These are phyloP conservation scores for Colius striatus DNA, from an alignment of 2,113 vertebrate species.

Conservation along the genomic window DNA sequence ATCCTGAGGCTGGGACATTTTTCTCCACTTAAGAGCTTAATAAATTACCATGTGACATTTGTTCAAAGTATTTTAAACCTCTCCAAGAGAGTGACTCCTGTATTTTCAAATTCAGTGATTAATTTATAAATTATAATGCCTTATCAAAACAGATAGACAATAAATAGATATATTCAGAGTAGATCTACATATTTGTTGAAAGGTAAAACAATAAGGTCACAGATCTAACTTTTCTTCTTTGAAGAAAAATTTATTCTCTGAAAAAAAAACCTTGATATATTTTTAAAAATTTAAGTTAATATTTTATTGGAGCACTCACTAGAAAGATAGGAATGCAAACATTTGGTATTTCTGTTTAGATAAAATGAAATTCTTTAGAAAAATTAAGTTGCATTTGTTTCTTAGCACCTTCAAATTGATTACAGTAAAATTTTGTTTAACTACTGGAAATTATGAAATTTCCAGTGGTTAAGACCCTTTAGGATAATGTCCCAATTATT, in stretches of 20 bases:
- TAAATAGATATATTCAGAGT: background rate
- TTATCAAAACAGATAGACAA: background rate
- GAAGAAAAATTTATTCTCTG: background rate
- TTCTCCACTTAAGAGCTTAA: background rate
- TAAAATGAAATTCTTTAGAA: background rate
- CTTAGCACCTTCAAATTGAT: background rate
- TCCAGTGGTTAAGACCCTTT: background rate
- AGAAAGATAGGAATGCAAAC: background rate
- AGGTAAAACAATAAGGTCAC: background rate
- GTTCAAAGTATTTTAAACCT: background rate
- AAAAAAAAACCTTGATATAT: too few relatives aligned
- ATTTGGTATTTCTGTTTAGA: background rate
- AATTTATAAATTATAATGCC: background rate
- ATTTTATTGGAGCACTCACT: background rate
- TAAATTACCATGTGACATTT: accelerated
- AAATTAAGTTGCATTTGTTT: background rate
- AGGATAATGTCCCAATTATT: background rate
- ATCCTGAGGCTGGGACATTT: background rate
- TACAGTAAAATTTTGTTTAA: background rate
- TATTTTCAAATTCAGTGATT: background rate
- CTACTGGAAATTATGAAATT: background rate
- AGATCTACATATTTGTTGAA: background rate
- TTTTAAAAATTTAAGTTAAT: background rate
- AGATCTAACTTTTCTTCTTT: background rate
- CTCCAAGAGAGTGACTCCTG: background rate